Evolutionary conservation across 2,797 vertebrate genomes (phyloP).

Genomic region (Cottoperca gobio): DNA sequence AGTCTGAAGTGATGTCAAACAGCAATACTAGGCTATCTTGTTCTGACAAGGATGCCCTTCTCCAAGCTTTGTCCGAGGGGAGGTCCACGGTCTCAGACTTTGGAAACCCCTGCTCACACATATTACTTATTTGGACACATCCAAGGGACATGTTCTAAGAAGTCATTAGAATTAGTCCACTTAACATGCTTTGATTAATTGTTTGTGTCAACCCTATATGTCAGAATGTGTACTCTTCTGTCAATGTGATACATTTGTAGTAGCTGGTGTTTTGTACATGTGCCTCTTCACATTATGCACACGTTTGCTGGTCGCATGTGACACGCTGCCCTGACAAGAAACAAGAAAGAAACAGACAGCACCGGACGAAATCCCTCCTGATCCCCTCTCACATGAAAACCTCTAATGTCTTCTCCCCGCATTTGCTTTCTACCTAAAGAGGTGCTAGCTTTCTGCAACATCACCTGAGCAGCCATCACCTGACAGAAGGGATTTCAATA

Average conservation of each 20-base stretch:
- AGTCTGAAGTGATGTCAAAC: too few relatives aligned
- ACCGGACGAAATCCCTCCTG: slow-evolving; percentile 52
- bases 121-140: not conserved
- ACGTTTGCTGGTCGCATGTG: slow-evolving; percentile 19
- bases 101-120: too few relatives aligned
- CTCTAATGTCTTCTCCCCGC: slow-evolving; percentile 37
- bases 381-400: slow-evolving; percentile 58
- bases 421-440: slow-evolving; percentile 65
- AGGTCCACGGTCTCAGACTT: too few relatives aligned
- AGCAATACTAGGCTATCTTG: too few relatives aligned
- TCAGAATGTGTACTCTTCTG: slow-evolving; percentile 17
- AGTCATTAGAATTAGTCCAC: slow-evolving; percentile 10
- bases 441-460: slow-evolving; percentile 32
- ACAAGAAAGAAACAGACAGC: slow-evolving; percentile 41
- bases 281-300: slow-evolving; percentile 50
- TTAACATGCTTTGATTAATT: slow-evolving; percentile 29
- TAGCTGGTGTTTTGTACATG: slow-evolving; percentile 14
- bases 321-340: slow-evolving; percentile 15
- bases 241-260: slow-evolving; percentile 10
- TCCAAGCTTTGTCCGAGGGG: too few relatives aligned
- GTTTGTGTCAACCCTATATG: slow-evolving; percentile 9
- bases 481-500: slow-evolving; percentile 75
- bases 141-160: not conserved
- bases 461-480: slow-evolving; percentile 73
- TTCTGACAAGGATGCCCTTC: too few relatives aligned